Evolutionary conservation across 1,140 invertebrate genomes (phyloP), one percentile per base, ranked within the genome.

Genomic region (Orussus abietinus): DNA sequence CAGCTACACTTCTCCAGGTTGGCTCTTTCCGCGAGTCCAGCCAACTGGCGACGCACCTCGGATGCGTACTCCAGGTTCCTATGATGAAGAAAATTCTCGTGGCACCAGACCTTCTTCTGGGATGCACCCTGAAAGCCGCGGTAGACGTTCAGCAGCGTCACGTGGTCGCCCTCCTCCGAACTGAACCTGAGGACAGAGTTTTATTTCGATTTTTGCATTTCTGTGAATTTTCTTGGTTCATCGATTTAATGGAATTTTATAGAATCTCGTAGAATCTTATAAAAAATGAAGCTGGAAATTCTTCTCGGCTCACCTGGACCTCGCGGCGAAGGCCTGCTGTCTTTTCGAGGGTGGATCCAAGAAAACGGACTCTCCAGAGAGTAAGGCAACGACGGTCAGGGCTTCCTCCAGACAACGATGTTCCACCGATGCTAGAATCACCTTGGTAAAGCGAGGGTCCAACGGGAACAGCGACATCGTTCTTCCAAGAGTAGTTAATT

Each of bases 401-500:
- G 85, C 84, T 77, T 97, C 93, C 53, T 95, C 89, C 40, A 91
- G 75, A 70, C 92, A 96, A 4, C 79, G 80, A 54, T 83, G 85
- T 30, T 87, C 81, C 11, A 82, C 77, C 3, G 92, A 86, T 10
- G 83, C 76, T 0, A 96, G 62, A 36, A 96, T 72, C 6, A 91
- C 79, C 74, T 91, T 94, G 4, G 90, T 83, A 70, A 90, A 90
- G 39, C 84, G 80, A 0, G 95, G 95, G 66, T 97, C 92, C 28
- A 98, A 72, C 1, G 96, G 96, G 69, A 96, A 98, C 12, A 80
- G 76, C 1, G 88, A 81, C 90, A 98, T 93, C 58, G 86, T 83
- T 45, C 81, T 82, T 1, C 95, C 96, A 9, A 88, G 47, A 1
- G 77, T 67, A 1, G 92, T 97, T 38, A 98, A 74, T 63, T 81